These are phyloP conservation scores for Salpingus planirostris DNA, from an alignment of 2,888 invertebrate genomes.

Conservation along the genomic window DNA sequence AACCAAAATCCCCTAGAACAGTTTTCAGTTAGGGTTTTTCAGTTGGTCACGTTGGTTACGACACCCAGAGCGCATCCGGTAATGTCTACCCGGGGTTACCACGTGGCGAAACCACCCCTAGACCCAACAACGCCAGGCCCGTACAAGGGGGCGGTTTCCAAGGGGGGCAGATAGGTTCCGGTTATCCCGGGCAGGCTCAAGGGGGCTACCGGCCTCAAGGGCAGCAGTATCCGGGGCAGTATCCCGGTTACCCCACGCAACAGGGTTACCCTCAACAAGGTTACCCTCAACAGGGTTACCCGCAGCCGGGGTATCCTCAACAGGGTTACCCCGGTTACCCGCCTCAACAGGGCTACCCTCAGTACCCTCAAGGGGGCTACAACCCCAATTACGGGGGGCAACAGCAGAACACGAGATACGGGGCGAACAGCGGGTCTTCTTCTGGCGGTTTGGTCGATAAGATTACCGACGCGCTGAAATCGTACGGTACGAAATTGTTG, in stretches of 20 bases:
- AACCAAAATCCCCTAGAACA: no score
- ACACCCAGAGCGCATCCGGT: constrained; percentile 17
- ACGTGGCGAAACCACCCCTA: constrained; percentile 33
- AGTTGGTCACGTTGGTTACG: constrained; percentile 26
- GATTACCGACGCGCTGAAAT: constrained; percentile 34
- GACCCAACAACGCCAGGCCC: constrained; percentile 24
- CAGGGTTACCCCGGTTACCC: no score
- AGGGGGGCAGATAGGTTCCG: constrained; percentile 35
- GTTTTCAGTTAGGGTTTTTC: not conserved
- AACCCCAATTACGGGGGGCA: constrained; percentile 17
- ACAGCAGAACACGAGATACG: constrained; percentile 11
- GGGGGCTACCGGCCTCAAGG: constrained; percentile 21
- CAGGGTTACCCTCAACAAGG: constrained; percentile 19
- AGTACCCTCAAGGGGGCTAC: constrained; percentile 18
- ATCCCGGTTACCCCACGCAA: constrained; percentile 13
- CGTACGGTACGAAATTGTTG: constrained; percentile 37
- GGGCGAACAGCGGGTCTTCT: constrained; percentile 15
- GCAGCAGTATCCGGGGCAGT: constrained; percentile 23
- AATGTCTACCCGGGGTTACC: constrained; percentile 28
- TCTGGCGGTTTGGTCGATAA: constrained; percentile 27
- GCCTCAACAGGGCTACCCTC: not conserved
- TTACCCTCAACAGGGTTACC: constrained; percentile 20
- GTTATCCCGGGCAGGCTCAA: constrained; percentile 29
- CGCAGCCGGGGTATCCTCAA: constrained; percentile 12
- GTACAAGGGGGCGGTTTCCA: constrained; percentile 25